Base-by-base conservation (phyloP, 2,113 vertebrate genomes). In the Gymnogyps californianus region DNA sequence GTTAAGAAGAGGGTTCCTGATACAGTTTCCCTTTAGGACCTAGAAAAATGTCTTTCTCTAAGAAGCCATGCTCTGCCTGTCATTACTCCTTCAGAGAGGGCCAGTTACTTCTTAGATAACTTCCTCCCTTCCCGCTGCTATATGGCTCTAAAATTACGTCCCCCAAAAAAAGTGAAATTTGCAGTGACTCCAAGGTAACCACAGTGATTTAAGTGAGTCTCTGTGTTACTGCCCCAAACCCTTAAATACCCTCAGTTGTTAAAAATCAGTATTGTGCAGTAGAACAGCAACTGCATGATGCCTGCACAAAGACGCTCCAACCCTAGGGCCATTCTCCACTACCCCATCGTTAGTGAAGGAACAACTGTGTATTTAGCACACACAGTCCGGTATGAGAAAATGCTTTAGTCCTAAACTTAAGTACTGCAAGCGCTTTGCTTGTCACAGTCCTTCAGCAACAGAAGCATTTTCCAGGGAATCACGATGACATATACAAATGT, bases 321-420 rank as follows among this genome's bases (percentile, higher is more conserved):
- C 47, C 44, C 31, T 0, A 0, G 32, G 13, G 58, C 47, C 13
- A 2, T 29, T 31, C 54, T 34, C 40, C 20, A 6, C 67, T 16
- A 6, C 8, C 1, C 0, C 3, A 9, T 28, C 4, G 1, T 4
- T 20, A 9, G 32, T 0, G 0, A 72, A 71, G 36, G 16, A 69
- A 7, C 2, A 3, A 10, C 26, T 9, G 11, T 3, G 5, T 5
- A 15, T 31, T 31, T 6, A 29, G 74, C 21, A n/a, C 38, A 28
- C 16, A 9, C 3, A 14, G 13, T 2, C 15, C 9, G 0, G 11
- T 1, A 0, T 0, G 12, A 69, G 40, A 47, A 78, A 67, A 47
- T 0, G 2, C 57, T 31, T 64, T 11, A 32, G 17, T 40, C 15
- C 86, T 59, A 8, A 59, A 38, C 52, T 6, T 3, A 4, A 47